Conservation (phyloP, 2,797 vertebrate species). For the Spinus pinus region DNA sequence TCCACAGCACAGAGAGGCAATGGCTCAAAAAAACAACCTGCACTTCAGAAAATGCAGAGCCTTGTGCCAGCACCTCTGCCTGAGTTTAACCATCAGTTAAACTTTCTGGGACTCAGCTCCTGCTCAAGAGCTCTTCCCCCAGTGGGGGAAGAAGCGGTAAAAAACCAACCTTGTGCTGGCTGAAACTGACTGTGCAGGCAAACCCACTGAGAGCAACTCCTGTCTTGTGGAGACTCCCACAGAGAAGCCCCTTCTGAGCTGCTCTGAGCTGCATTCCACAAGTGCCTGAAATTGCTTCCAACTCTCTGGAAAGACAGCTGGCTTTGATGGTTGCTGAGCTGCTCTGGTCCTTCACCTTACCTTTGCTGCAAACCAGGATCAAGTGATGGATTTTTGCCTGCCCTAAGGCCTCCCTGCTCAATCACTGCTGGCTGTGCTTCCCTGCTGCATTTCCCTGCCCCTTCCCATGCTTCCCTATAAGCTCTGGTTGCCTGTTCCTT, state of each 20-base stretch:
- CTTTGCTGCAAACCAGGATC: not conserved
- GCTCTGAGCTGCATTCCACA: not conserved
- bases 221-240: not conserved
- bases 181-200: not conserved
- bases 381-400: not conserved
- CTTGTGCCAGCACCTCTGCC: not conserved
- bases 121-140: not conserved
- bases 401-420: not conserved
- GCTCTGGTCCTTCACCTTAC: not conserved
- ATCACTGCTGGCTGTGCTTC: not conserved
- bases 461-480: not conserved
- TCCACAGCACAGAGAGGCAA: not conserved
- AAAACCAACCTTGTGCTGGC: fast-evolving
- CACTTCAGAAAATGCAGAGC: not conserved
- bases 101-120: not conserved
- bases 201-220: fast-evolving
- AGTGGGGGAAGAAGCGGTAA: not conserved
- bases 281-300: not conserved
- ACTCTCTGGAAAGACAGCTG: not conserved
- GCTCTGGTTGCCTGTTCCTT: not conserved
- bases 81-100: not conserved
- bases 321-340: not conserved
- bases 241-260: not conserved
- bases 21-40: not conserved
- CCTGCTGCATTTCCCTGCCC: not conserved